These are phyloP conservation scores for Coryphaenoides rupestris DNA, from an alignment of 2,113 vertebrate genomes.

Conservation along the genomic window DNA sequence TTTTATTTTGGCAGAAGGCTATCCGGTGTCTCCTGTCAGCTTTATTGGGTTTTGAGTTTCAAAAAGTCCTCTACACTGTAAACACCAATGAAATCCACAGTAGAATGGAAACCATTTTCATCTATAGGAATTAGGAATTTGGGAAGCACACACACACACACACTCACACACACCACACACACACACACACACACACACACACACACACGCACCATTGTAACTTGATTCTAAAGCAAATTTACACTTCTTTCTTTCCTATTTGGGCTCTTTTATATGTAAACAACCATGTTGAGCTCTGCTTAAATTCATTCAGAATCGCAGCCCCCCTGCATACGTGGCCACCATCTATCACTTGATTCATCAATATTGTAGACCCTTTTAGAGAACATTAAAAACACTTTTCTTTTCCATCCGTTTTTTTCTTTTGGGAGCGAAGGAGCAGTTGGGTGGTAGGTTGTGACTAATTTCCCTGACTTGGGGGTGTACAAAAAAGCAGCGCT, in stretches of 20 bases:
- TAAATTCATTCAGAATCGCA: background rate
- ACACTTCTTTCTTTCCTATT: background rate
- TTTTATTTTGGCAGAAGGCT: no score
- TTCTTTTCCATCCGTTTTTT: background rate
- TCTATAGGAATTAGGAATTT: background rate
- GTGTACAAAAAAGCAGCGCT: conserved; percentile 11
- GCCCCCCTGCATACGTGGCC: background rate
- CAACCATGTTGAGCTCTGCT: background rate
- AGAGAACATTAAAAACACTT: background rate
- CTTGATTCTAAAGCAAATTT: no score
- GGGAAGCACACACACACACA: background rate
- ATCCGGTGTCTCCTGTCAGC: no score
- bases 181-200: background rate
- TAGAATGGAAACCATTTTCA: no score
- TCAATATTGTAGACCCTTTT: conserved; percentile 5
- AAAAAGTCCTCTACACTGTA: no score
- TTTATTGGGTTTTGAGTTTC: no score
- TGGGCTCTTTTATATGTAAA: background rate
- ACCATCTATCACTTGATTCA: background rate
- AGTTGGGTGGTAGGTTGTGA: conserved; percentile 6
- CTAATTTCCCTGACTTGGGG: conserved; percentile 11
- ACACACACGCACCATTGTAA: background rate
- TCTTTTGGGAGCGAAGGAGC: background rate
- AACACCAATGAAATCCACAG: no score
- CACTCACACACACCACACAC: background rate